phyloP scores from a whole-genome alignment of 2,113 vertebrate species.

The Gyps fulvus region DNA sequence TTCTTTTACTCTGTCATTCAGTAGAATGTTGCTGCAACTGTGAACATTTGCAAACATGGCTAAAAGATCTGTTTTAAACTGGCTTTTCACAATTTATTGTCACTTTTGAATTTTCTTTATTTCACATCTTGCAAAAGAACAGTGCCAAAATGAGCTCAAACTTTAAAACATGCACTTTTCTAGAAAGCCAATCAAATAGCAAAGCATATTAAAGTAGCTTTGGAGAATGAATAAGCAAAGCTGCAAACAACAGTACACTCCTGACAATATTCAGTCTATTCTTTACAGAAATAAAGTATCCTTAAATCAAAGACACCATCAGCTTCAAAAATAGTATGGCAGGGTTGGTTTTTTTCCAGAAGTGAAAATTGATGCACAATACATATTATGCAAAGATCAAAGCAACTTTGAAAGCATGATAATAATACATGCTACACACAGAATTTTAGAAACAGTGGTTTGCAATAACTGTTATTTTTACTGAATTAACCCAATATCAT shows the following conservation, averaged over 20 bases:
- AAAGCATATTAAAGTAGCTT: not conserved
- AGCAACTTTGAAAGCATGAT: not conserved
- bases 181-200: not conserved
- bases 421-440: not conserved
- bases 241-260: not conserved
- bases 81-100: not conserved
- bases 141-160: not conserved
- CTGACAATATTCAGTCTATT: not conserved
- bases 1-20: not conserved
- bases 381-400: not conserved
- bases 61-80: not conserved
- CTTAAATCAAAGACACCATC: not conserved
- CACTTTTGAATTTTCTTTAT: not conserved
- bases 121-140: not conserved
- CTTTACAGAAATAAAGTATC: not conserved
- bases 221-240: not conserved
- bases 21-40: not conserved
- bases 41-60: not conserved
- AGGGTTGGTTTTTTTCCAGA: not conserved
- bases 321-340: not conserved
- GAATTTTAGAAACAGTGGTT: not conserved
- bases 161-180: not conserved
- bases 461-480: not conserved
- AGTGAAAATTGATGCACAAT: not conserved
- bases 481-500: not conserved